A percentile compares a stretch with the other conserved stretches of the same genome.
phyloP scores from a whole-genome alignment of 2,113 vertebrate genomes.

The Hirundichthys speculiger region DNA sequence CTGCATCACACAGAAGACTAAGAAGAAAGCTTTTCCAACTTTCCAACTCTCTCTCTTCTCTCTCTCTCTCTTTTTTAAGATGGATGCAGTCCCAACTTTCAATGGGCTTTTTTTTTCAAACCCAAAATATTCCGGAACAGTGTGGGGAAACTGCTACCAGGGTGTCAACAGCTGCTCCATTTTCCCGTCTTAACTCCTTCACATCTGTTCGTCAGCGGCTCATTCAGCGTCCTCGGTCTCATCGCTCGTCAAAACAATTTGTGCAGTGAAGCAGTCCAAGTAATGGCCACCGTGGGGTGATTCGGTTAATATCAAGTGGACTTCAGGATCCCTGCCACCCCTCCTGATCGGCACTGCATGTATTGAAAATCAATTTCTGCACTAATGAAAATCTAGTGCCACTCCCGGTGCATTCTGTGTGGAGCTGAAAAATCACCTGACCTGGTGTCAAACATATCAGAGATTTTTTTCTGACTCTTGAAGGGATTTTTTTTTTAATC shows the following conservation, averaged over 20 bases:
- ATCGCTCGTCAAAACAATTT: constrained; percentile 69
- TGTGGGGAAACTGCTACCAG: constrained; percentile 39
- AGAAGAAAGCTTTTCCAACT: constrained; percentile 66
- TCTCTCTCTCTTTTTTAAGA: constrained; percentile 43
- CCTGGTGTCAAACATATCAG: constrained; percentile 34
- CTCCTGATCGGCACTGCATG: constrained; percentile 4
- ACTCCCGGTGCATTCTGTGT: constrained; percentile 16
- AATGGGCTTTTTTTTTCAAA: constrained; percentile 62
- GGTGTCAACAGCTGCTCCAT: constrained; percentile 28
- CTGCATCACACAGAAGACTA: constrained; percentile 63
- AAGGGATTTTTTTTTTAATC: too few relatives aligned
- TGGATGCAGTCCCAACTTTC: constrained; percentile 49
- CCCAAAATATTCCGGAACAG: constrained; percentile 42
- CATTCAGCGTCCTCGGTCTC: constrained; percentile 54
- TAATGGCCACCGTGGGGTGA: constrained; percentile 47
- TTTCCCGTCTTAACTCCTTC: constrained; percentile 15
- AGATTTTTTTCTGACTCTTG: background rate
- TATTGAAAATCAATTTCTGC: constrained; percentile 67
- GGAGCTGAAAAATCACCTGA: constrained; percentile 34
- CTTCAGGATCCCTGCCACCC: constrained; percentile 39
- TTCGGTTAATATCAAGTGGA: constrained; percentile 64
- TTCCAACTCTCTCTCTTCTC: too few relatives aligned
- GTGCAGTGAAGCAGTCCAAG: constrained; percentile 49
- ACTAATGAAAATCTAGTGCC: constrained; percentile 59
- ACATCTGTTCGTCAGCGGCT: constrained; percentile 46